These are phyloP conservation scores for Cheumatopsyche charites DNA, from an alignment of 1,140 invertebrate genomes.

Conservation along the genomic window DNA sequence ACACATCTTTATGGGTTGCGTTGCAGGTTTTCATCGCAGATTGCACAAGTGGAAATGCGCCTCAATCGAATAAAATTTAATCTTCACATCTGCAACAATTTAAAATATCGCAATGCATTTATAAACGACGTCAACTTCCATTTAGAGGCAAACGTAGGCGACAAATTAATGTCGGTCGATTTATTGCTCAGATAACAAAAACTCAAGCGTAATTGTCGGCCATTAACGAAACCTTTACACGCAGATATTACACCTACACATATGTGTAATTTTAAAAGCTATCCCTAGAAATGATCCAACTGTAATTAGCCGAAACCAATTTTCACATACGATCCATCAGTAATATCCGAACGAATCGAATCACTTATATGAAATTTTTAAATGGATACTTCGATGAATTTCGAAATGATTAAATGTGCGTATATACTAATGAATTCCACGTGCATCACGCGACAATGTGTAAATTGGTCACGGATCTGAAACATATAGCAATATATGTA, in stretches of 20 bases:
- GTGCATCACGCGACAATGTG: constrained; percentile 20
- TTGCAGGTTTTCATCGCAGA: too few relatives aligned
- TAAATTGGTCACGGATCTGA: constrained; percentile 23
- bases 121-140: neutral
- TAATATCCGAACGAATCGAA: too few relatives aligned
- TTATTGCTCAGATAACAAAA: constrained; percentile 34
- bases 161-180: constrained; percentile 29
- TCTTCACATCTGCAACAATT: neutral
- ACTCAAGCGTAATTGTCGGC: constrained; percentile 26
- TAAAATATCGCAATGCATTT: neutral
- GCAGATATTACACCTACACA: neutral
- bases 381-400: too few relatives aligned
- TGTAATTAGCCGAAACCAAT: constrained; percentile 24
- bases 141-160: neutral
- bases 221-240: constrained; percentile 24
- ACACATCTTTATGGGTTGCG: too few relatives aligned
- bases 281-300: constrained; percentile 13
- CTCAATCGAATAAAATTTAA: too few relatives aligned
- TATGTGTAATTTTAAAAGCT: neutral
- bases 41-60: too few relatives aligned
- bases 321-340: constrained; percentile 13
- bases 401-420: too few relatives aligned
- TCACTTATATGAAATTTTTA: too few relatives aligned
- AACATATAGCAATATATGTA: too few relatives aligned
- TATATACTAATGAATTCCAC: too few relatives aligned